Percentiles rank a stretch among this genome's conserved stretches.
Evolutionary conservation across 2,113 vertebrate species (phyloP).

Genomic region (Phaethornis superciliosus): DNA sequence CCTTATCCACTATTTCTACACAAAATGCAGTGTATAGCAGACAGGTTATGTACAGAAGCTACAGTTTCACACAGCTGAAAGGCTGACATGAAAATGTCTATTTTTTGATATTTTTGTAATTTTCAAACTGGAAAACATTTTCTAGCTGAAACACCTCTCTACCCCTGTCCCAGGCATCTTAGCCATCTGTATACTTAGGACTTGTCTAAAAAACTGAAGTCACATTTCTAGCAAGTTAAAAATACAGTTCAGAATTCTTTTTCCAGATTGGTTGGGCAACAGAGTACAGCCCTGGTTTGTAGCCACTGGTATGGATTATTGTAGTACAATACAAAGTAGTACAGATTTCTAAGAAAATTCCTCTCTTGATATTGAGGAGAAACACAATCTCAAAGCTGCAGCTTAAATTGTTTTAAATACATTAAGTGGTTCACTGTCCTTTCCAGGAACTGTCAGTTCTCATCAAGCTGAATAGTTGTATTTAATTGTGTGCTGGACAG

Average conservation of each 20-base stretch:
- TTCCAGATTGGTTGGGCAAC: background rate
- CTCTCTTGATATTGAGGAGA: background rate
- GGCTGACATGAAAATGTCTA: background rate
- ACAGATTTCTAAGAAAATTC: background rate
- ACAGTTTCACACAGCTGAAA: background rate
- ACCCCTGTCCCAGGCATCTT: background rate
- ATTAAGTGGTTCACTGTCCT: background rate
- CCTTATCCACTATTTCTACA: background rate
- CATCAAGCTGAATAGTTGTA: background rate
- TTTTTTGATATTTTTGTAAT: background rate
- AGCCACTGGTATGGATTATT: background rate
- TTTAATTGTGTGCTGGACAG: background rate
- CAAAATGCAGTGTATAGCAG: background rate
- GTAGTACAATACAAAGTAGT: background rate
- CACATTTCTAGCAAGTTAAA: background rate
- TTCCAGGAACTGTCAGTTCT: constrained; percentile 30
- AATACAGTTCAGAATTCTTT: background rate
- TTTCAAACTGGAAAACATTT: background rate
- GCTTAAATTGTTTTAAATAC: background rate
- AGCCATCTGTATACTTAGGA: background rate
- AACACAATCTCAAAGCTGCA: background rate
- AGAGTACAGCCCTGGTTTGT: background rate
- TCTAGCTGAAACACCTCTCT: background rate
- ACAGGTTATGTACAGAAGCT: background rate
- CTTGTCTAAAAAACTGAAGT: background rate